These are phyloP conservation scores for Leptinotarsa defecta DNA, from an alignment of 1,140 invertebrate genomes.

Conservation along the genomic window DNA sequence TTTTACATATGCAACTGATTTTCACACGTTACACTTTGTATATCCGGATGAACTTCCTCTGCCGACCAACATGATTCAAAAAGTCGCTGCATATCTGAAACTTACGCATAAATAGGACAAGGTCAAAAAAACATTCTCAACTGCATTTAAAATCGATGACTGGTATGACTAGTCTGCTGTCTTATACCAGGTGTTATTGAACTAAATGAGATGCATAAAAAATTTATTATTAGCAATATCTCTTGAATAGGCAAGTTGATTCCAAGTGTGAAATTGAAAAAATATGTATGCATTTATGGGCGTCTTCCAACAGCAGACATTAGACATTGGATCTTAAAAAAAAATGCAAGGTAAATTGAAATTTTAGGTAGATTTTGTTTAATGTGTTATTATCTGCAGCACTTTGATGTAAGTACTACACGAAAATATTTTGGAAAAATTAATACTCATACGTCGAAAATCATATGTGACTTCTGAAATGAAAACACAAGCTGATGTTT, in stretches of 20 bases:
- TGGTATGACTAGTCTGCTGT: conserved; percentile 7
- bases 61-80: background rate
- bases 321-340: no score
- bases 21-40: background rate
- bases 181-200: conserved; percentile 6
- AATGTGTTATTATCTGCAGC: no score
- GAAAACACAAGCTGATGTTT: no score
- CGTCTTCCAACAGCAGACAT: no score
- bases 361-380: no score
- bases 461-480: no score
- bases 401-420: no score
- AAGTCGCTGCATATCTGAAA: background rate
- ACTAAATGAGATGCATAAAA: conserved; percentile 1
- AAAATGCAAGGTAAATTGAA: no score
- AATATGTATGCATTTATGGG: background rate
- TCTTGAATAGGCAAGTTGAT: background rate
- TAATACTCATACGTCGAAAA: no score
- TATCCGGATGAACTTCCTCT: conserved; percentile 2
- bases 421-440: no score
- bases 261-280: conserved; percentile 5
- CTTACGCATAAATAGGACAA: background rate
- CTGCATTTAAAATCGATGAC: conserved; percentile 3
- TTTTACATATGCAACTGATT: background rate
- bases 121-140: conserved; percentile 7
- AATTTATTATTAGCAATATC: background rate